Base-by-base conservation (phyloP, 1,140 invertebrate species). In the Bemisia tabaci region DNA sequence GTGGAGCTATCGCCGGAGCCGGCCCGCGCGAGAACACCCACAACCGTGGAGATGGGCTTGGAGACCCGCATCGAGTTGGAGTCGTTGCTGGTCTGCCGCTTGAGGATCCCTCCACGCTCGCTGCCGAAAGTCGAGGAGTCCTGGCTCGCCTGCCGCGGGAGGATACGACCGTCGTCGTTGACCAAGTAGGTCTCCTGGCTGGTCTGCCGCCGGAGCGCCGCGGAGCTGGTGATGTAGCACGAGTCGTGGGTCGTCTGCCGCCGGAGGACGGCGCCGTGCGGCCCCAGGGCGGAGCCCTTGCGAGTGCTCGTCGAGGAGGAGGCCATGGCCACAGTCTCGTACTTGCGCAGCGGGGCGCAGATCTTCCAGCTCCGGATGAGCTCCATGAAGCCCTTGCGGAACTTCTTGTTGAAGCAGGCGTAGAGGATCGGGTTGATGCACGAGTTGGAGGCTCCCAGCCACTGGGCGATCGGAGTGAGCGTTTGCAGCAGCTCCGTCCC, bases 361-460 rank as follows among this genome's bases (percentile, higher is more conserved):
- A 91, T 94, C 67, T 85, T 85, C 26, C 87, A 82, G 70, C 88
- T 91, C 75, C 90, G 88, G 0, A 95, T 82, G 26, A 96, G 91
- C 11, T 91, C 91, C 1, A 90, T 84, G 77, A 97, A 98, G 1
- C 95, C 95, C 59, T 90, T 87, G 1, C 94, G 82, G 75, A 95
- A 98, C 76, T 97, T 97, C 72, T 95, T 94, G 77, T 96, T 97
- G 80, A 97, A 96, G 77, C 94, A 95, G 0, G 94, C 94, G 77
- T 98, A 98, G n/a, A 98, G 83, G 60, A 97, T 88, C 0, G 96
- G 96, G 79, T 98, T 98, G 72, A 98, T 94, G 81, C 94, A 97
- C 26, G 92, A 95, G 77, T 98, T 98, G 22, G 94, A 93, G 0
- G 92, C 87, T 0, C 94, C 95, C 1, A 98, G 80, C 95, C 95